A percentile compares a stretch with the other conserved stretches of the same genome.
Conservation (phyloP, 1,140 invertebrate species). For the Drosophila lacertosa region DNA sequence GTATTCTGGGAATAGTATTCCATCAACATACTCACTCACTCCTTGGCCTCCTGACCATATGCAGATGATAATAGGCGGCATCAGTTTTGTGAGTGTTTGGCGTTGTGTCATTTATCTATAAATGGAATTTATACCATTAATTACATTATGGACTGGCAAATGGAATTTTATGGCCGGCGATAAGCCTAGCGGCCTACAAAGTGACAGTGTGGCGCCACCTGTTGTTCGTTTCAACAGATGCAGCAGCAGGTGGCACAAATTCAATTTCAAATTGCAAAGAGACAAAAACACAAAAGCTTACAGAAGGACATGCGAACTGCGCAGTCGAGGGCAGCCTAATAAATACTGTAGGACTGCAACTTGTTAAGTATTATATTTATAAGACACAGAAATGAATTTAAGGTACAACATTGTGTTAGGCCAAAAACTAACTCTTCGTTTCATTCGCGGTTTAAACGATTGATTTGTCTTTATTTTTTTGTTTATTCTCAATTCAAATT, state of each 20-base stretch:
- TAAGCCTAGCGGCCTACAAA: neutral
- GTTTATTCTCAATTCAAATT: no score
- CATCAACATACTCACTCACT: neutral
- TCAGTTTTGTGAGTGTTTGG: slow-evolving; percentile 3
- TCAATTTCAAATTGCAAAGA: slow-evolving; percentile 68
- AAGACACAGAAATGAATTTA: no score
- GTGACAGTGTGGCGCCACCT: slow-evolving; percentile 49
- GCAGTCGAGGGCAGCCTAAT: slow-evolving; percentile 36
- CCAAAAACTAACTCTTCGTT: no score
- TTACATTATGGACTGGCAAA: slow-evolving; percentile 63
- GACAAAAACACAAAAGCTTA: slow-evolving; percentile 1
- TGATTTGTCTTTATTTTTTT: no score
- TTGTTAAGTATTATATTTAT: no score
- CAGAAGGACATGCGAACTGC: slow-evolving; percentile 4
- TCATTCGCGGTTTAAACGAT: no score
- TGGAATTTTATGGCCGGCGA: slow-evolving; percentile 46
- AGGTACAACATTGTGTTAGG: no score
- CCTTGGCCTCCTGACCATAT: neutral
- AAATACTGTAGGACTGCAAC: no score
- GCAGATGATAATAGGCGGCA: slow-evolving; percentile 18
- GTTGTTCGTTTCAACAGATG: slow-evolving; percentile 46
- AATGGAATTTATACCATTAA: slow-evolving; percentile 59
- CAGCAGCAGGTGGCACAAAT: slow-evolving; percentile 60
- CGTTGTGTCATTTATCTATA: slow-evolving; percentile 43
- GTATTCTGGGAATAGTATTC: neutral